Evolutionary conservation across 2,888 invertebrate species (phyloP).

Genomic region (Chelonus formosanus): DNA sequence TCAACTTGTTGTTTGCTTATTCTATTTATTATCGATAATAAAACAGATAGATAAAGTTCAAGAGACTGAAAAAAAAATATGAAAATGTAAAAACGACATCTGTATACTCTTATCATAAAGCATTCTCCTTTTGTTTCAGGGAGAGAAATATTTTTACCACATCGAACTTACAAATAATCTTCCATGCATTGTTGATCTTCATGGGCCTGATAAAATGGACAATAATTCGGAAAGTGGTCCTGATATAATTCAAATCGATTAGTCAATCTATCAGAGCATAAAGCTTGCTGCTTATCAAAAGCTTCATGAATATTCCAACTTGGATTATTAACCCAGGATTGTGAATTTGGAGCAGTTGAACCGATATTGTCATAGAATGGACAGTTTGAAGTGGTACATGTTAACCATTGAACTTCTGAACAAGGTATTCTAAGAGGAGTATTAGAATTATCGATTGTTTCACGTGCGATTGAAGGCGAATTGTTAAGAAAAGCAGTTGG

Average conservation of each 20-base stretch:
- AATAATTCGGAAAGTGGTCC: conserved; percentile 27
- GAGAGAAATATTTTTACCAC: background rate
- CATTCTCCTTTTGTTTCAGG: too few relatives aligned
- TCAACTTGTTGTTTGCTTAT: background rate
- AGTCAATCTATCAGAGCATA: too few relatives aligned
- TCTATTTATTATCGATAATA: background rate
- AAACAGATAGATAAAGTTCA: background rate
- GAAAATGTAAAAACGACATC: too few relatives aligned
- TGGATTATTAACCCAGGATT: conserved; percentile 28
- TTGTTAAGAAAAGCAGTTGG: background rate
- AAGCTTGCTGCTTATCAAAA: background rate
- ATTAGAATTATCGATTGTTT: background rate
- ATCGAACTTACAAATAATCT: conserved; percentile 55
- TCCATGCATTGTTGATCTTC: conserved; percentile 50
- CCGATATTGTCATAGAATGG: conserved; percentile 48
- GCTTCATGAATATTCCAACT: background rate
- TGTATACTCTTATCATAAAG: too few relatives aligned
- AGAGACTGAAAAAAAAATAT: conserved; percentile 1
- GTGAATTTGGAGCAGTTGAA: conserved; percentile 23
- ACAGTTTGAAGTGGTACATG: conserved; percentile 54
- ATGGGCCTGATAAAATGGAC: conserved; percentile 26
- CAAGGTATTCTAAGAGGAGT: conserved; percentile 43
- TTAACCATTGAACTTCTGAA: conserved; percentile 57
- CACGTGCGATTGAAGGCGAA: background rate
- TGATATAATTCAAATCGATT: conserved; percentile 10